Evolutionary conservation across 1,140 invertebrate genomes (phyloP).

Genomic region (Calephelis virginiensis): DNA sequence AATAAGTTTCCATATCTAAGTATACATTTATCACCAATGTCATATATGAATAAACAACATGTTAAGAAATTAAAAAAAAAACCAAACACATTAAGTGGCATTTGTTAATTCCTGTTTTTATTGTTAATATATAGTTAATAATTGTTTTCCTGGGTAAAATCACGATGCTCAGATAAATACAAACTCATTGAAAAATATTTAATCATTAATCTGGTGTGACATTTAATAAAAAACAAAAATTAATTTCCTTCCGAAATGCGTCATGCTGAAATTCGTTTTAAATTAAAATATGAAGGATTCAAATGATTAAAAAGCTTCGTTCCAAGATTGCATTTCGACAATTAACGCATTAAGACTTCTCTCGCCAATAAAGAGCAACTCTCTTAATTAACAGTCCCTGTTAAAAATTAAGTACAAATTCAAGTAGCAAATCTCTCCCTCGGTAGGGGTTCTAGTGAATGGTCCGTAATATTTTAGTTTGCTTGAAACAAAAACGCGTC

Average conservation of each 20-base stretch:
- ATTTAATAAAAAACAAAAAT: conserved; percentile 47
- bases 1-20: too few species aligned
- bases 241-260: conserved; percentile 24
- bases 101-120: too few species aligned
- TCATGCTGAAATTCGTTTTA: conserved; percentile 29
- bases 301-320: conserved; percentile 68
- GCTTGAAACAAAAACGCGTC: conserved; percentile 70
- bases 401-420: conserved; percentile 79
- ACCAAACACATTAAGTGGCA: too few species aligned
- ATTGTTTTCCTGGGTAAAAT: too few species aligned
- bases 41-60: too few species aligned
- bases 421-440: conserved; percentile 67
- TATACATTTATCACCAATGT: too few species aligned
- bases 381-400: conserved; percentile 75
- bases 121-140: too few species aligned
- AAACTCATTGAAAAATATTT: conserved; percentile 22
- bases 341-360: conserved; percentile 75
- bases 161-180: too few species aligned
- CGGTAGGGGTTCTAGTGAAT: conserved; percentile 66
- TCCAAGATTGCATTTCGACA: conserved; percentile 76
- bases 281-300: conserved; percentile 65
- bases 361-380: conserved; percentile 71
- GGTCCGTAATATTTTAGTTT: conserved; percentile 78
- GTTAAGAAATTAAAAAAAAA: too few species aligned
- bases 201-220: not conserved